These are phyloP conservation scores for Trichomalopsis sarcophagae DNA, from an alignment of 1,140 invertebrate species.

Conservation along the genomic window DNA sequence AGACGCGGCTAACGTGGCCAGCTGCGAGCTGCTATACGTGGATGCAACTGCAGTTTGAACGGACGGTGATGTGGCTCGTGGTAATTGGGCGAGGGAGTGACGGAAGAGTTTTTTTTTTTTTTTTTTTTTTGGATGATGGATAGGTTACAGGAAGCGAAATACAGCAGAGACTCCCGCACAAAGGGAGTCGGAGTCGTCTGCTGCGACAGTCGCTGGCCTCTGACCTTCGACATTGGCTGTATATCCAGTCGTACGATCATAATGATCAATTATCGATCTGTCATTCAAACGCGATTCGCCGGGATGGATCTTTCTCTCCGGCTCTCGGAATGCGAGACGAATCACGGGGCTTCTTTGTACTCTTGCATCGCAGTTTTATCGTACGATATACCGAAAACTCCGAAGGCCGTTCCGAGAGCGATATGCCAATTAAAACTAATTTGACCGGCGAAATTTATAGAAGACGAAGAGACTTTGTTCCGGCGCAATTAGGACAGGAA, in stretches of 20 bases:
- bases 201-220: slow-evolving; percentile 70
- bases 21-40: background rate
- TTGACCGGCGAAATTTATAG: background rate
- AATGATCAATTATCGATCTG: slow-evolving; percentile 75
- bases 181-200: slow-evolving; percentile 39
- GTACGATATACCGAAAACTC: background rate
- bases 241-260: slow-evolving; percentile 70
- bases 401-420: background rate
- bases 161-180: background rate
- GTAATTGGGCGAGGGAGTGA: slow-evolving; percentile 36
- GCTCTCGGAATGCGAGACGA: slow-evolving; percentile 69
- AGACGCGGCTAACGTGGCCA: slow-evolving; percentile 57
- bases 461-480: background rate
- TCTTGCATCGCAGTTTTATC: no score
- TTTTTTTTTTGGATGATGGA: no score
- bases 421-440: no score
- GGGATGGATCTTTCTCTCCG: background rate
- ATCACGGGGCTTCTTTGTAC: slow-evolving; percentile 57
- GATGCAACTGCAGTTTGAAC: no score
- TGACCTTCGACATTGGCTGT: slow-evolving; percentile 66
- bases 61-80: background rate
- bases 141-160: slow-evolving; percentile 44
- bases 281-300: slow-evolving; percentile 69
- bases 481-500: background rate
- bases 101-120: background rate